Evolutionary conservation across 2,888 invertebrate species (phyloP).

Genomic region (Embidobia sp.): DNA sequence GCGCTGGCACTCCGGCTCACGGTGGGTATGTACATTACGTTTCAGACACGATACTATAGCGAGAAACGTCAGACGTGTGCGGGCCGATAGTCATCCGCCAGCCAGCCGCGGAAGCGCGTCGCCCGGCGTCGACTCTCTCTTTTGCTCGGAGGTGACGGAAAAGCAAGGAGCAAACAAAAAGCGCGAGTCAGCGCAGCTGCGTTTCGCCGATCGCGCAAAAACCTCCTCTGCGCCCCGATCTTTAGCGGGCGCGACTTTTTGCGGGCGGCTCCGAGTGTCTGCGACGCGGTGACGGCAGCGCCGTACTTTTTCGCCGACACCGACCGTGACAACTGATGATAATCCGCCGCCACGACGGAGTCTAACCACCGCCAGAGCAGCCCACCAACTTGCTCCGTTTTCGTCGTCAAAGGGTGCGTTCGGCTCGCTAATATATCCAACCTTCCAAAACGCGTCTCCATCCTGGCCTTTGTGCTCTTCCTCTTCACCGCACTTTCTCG

Average conservation of each 20-base stretch:
- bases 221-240: not conserved
- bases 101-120: slow-evolving; percentile 73
- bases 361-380: slow-evolving; percentile 38
- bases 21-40: slow-evolving; percentile 59
- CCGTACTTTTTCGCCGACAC: slow-evolving; percentile 48
- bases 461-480: no score
- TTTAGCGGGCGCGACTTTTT: slow-evolving; percentile 1
- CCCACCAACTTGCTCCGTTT: slow-evolving; percentile 43
- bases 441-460: no score
- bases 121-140: slow-evolving; percentile 64
- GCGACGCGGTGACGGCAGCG: slow-evolving; percentile 45
- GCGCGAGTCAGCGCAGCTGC: no score
- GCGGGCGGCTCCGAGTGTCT: slow-evolving; percentile 16
- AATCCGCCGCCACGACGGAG: slow-evolving; percentile 36
- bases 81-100: slow-evolving; percentile 73
- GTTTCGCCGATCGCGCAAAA: not conserved
- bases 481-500: no score
- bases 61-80: slow-evolving; percentile 62
- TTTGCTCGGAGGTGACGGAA: not conserved
- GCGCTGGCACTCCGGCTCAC: slow-evolving; percentile 56
- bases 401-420: slow-evolving; percentile 57
- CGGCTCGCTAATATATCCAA: slow-evolving; percentile 20
- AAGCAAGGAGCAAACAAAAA: no score
- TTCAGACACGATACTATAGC: slow-evolving; percentile 63
- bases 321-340: slow-evolving; percentile 49